These are phyloP conservation scores for Himantopus leucocephalus DNA, from an alignment of 2,113 vertebrate species.

Conservation along the genomic window DNA sequence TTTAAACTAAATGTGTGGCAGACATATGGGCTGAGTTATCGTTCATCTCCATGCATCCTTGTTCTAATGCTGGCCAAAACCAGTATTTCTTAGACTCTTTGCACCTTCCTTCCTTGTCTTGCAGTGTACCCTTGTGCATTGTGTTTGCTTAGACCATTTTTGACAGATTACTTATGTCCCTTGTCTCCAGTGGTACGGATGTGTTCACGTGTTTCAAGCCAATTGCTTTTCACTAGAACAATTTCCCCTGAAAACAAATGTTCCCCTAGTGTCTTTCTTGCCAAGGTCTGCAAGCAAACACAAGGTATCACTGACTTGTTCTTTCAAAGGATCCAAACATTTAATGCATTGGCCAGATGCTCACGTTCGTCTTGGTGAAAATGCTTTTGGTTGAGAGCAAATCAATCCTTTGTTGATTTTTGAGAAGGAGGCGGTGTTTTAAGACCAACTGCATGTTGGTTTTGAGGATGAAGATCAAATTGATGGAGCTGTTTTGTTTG, in stretches of 20 bases:
- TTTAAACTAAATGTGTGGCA: not conserved
- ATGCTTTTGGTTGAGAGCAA: not conserved
- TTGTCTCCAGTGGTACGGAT: not conserved
- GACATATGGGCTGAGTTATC: not conserved
- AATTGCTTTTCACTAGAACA: not conserved
- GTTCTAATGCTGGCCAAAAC: not conserved
- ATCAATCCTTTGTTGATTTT: conserved; percentile 46
- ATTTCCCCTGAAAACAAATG: conserved; percentile 14
- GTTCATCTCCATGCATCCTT: not conserved
- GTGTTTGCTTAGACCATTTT: not conserved
- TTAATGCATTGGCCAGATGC: conserved; percentile 27
- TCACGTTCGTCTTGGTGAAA: not conserved
- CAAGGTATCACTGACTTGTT: conserved; percentile 4
- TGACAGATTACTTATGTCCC: not conserved
- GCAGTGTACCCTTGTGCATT: not conserved
- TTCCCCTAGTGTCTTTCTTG: conserved; percentile 11
- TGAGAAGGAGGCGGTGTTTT: conserved; percentile 17
- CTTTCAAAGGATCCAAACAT: conserved; percentile 28
- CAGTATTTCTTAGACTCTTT: not conserved
- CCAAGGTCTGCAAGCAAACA: not conserved
- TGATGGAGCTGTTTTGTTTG: conserved; percentile 52
- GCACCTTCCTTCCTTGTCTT: not conserved
- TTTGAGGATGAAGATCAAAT: conserved; percentile 23
- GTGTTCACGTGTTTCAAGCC: not conserved
- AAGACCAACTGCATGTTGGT: conserved; percentile 21